These are phyloP conservation scores for Steinernema hermaphroditum DNA, from an alignment of 2,888 invertebrate genomes.

Conservation along the genomic window DNA sequence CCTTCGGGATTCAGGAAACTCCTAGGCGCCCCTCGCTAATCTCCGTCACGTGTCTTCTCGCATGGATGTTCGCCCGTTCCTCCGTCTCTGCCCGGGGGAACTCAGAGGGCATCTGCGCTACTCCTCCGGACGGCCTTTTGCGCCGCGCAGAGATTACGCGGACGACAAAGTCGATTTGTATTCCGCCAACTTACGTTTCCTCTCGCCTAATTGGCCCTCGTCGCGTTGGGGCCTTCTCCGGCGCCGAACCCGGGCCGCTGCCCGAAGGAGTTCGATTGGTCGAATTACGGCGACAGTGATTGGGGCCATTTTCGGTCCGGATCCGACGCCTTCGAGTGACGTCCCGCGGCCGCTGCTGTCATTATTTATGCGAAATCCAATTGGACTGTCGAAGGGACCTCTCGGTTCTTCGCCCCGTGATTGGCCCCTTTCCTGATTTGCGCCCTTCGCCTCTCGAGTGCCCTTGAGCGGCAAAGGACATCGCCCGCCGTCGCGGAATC, in stretches of 20 bases:
- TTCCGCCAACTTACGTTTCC: not conserved
- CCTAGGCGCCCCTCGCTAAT: too few relatives aligned
- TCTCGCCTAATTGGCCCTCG: not conserved
- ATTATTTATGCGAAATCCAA: slow-evolving; percentile 19
- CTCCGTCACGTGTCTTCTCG: not conserved
- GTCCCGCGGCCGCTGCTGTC: slow-evolving; percentile 4
- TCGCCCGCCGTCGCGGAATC: not conserved
- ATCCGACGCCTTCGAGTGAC: not conserved
- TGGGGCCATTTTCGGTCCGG: not conserved
- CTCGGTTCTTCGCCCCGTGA: too few relatives aligned
- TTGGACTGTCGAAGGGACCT: not conserved
- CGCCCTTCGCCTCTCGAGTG: not conserved
- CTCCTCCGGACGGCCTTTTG: too few relatives aligned
- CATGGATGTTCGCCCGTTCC: not conserved
- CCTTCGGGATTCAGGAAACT: too few relatives aligned
- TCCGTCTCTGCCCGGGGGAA: too few relatives aligned
- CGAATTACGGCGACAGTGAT: slow-evolving; percentile 5
- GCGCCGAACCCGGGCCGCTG: not conserved
- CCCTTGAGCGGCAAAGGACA: not conserved
- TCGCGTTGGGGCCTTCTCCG: too few relatives aligned
- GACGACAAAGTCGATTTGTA: slow-evolving; percentile 9
- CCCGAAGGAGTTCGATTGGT: not conserved
- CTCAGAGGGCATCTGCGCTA: too few relatives aligned
- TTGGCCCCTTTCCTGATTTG: not conserved
- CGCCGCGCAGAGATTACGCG: not conserved